Base-by-base conservation (phyloP, 2,888 invertebrate genomes). In the Chrysodeixis includens region DNA sequence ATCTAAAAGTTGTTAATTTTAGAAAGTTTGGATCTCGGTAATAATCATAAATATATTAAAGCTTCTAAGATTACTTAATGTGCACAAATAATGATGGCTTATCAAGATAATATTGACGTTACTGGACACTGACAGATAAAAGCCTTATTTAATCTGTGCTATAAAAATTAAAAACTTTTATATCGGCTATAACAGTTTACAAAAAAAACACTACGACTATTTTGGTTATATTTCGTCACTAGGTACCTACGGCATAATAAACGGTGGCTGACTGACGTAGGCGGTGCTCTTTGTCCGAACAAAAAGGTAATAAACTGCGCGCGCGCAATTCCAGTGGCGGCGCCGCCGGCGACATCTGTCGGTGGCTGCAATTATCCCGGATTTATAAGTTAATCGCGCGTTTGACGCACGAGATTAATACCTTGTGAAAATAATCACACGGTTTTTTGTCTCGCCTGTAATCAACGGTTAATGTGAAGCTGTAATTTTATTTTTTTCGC, bases 301-400 rank as follows among this genome's bases (percentile, higher is more conserved):
- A 71, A 84, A 82, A 85, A 84, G 84, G 80, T 81, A 83, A 86
- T 85, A 85, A 84, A 86, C 76, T 85, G 86, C 86, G 84, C 85
- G 74, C 69, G 86, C 86, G 87, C 88, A 86, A 83, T 80, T 83
- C 84, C 86, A 79, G 86, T 85, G 84, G 87, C 88, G 81, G 83
- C 83, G 88, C 87, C 89, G 83, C 78, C 77, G 87, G 88, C 88
- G 89, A 90, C 90, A 91, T 90, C 90, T 90, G 90, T 89, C 89
- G 73, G 74, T 70, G 76, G 78, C 76, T 73, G 83, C 84, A 89
- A 91, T 91, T 88, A 90, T 78, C 78, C 78, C 67, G 82, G 86
- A 86, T 87, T 88, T 87, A 89, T 87, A 90, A 88, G 87, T 88
- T 87, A 88, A 89, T 87, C 86, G 84, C 81, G 69, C 79, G 79